These are phyloP conservation scores for Psilopogon haemacephalus DNA, from an alignment of 2,113 vertebrate species.

Conservation along the genomic window DNA sequence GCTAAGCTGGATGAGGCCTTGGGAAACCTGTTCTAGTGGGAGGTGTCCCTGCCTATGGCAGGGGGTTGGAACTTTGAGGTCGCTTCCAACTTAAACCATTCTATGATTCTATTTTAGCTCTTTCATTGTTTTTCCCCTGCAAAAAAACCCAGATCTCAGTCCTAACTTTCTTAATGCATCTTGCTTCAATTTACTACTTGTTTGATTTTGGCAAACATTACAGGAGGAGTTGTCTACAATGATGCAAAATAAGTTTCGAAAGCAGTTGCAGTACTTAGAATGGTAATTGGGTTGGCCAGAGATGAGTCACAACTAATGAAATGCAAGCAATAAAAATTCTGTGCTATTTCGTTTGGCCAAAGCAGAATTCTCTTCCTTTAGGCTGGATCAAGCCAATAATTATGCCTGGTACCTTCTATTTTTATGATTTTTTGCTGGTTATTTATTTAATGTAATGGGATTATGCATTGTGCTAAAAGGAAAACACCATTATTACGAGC, in stretches of 20 bases:
- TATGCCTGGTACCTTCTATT: constrained; percentile 17
- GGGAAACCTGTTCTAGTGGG: too few relatives aligned
- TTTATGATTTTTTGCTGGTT: background rate
- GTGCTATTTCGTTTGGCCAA: constrained; percentile 38
- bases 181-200: constrained; percentile 12
- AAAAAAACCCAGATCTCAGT: background rate
- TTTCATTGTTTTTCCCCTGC: background rate
- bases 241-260: background rate
- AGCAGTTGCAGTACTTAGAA: constrained; percentile 29
- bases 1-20: too few relatives aligned
- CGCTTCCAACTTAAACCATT: too few relatives aligned
- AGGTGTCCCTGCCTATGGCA: too few relatives aligned
- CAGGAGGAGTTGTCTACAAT: background rate
- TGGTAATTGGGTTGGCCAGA: constrained; percentile 28
- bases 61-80: too few relatives aligned
- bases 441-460: constrained; percentile 1
- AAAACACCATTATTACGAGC: background rate
- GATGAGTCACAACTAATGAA: constrained; percentile 46
- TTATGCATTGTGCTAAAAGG: background rate
- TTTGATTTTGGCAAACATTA: background rate
- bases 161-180: background rate
- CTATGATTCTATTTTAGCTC: background rate
- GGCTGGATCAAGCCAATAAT: background rate
- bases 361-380: background rate
- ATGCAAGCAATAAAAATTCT: constrained; percentile 27